Conservation (phyloP, 2,888 invertebrate species). For the Himalopsyche anomala region DNA sequence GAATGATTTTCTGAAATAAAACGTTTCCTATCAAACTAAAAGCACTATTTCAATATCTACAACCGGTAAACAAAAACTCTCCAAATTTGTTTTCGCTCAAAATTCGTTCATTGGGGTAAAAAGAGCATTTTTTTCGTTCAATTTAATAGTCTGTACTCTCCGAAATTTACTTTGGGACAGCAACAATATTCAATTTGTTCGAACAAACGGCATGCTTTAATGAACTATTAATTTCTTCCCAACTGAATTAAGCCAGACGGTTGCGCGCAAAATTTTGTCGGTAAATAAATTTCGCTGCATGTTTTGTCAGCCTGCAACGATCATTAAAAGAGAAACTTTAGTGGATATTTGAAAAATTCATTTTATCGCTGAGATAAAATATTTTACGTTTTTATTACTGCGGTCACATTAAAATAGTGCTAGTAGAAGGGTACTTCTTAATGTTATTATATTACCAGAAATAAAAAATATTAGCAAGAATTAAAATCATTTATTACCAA, state of each 20-base stretch:
- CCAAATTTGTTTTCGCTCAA: no score
- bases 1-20: no score
- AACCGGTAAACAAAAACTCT: no score
- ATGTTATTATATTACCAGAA: no score
- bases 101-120: no score
- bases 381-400: no score
- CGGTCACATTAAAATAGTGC: no score
- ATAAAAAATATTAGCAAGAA: no score
- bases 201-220: conserved; percentile 9
- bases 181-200: conserved; percentile 36
- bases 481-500: no score
- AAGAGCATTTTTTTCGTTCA: neutral
- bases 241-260: neutral
- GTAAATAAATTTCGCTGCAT: neutral
- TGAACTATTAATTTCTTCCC: conserved; percentile 44
- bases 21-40: neutral
- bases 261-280: neutral
- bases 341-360: no score
- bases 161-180: neutral
- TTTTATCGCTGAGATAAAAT: no score
- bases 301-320: neutral
- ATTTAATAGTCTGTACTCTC: neutral
- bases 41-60: neutral
- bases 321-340: neutral
- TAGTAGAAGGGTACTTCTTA: no score